Conservation (phyloP, 2,113 vertebrate species). For the Podilymbus podiceps region DNA sequence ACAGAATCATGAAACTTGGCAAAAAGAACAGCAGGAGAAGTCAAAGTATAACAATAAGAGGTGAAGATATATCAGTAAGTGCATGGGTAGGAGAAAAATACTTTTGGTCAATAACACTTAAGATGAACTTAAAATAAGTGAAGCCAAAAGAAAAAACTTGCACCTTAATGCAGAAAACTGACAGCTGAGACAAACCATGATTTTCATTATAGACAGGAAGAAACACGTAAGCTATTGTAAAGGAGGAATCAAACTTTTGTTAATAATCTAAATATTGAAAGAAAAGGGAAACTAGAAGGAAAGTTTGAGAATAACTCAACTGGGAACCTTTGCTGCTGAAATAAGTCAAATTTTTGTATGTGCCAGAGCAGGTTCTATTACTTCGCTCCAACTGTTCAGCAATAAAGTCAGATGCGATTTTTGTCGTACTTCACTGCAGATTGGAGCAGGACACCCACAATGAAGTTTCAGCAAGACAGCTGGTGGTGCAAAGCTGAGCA, state of each 20-base stretch:
- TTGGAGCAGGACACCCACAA: conserved; percentile 28
- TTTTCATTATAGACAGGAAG: background rate
- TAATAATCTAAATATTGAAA: background rate
- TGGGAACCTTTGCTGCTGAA: background rate
- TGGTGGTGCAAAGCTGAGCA: conserved; percentile 30
- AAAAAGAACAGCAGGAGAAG: background rate
- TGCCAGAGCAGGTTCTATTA: background rate
- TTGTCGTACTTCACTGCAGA: background rate
- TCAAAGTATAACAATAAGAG: background rate
- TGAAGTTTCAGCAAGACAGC: conserved; percentile 38
- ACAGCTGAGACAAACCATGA: background rate
- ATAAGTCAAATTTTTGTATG: background rate
- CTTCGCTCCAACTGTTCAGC: background rate
- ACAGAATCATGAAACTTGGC: background rate
- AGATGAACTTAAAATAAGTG: background rate
- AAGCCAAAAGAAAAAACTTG: background rate
- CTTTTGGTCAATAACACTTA: background rate
- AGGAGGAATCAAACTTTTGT: background rate
- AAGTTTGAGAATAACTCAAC: background rate
- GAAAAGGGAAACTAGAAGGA: background rate
- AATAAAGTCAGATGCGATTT: conserved; percentile 4
- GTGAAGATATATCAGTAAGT: background rate
- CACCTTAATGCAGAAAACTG: background rate
- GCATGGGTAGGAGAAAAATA: background rate
- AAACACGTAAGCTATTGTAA: background rate